phyloP scores from a whole-genome alignment of 2,888 invertebrate species.

The Orchesellides sinensis region DNA sequence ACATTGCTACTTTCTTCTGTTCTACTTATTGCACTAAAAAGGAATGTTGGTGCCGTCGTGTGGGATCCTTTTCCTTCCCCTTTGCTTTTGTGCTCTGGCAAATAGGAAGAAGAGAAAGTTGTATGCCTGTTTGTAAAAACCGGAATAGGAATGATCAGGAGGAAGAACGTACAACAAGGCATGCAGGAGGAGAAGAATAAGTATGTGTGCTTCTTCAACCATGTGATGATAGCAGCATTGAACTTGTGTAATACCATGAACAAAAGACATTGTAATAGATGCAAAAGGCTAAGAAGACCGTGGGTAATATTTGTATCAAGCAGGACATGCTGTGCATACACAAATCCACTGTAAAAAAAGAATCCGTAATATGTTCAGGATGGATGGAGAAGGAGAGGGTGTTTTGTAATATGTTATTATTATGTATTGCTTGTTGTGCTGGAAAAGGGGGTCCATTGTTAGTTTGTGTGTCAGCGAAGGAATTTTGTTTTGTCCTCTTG shows the following conservation, averaged over 20 bases:
- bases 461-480: constrained; percentile 29
- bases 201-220: constrained; percentile 4
- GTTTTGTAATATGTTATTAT: constrained; percentile 28
- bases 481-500: constrained; percentile 46
- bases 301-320: constrained; percentile 18
- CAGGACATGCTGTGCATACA: not conserved
- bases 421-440: constrained; percentile 45
- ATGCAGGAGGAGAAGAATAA: not conserved
- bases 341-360: constrained; percentile 4
- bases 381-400: not conserved
- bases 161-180: not conserved
- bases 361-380: constrained; percentile 8
- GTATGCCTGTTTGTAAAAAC: not conserved
- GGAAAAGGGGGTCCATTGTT: constrained; percentile 44
- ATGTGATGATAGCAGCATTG: constrained; percentile 1
- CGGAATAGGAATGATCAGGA: not conserved
- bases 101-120: constrained; percentile 9
- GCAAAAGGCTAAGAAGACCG: not conserved
- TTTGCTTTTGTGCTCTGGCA: not conserved
- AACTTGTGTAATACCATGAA: not conserved
- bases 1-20: not conserved
- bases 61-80: not conserved
- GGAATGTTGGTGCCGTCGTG: constrained; percentile 21
- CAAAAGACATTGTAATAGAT: not conserved
- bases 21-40: constrained; percentile 8